Evolutionary conservation across 2,888 invertebrate species (phyloP).

Genomic region (Synergus laeviventris): DNA sequence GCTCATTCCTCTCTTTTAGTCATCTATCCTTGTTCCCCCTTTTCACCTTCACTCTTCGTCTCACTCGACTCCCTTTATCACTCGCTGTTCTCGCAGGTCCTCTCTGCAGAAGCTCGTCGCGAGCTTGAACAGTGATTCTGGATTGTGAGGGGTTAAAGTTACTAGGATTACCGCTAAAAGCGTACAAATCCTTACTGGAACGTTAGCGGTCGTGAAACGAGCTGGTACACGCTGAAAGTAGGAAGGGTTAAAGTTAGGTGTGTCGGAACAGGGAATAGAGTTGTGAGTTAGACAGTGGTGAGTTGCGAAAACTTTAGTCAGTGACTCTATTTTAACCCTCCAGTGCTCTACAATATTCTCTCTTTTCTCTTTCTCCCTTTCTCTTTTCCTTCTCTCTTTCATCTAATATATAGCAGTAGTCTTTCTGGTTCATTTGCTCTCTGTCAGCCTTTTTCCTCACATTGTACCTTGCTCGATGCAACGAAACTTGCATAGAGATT

Average conservation of each 20-base stretch:
- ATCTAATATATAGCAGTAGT: not conserved
- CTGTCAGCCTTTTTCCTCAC: not conserved
- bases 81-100: slow-evolving; percentile 26
- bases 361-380: not conserved
- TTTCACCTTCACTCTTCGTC: not conserved
- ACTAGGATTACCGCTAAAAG: slow-evolving; percentile 72
- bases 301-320: slow-evolving; percentile 56
- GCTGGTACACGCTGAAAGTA: slow-evolving; percentile 3
- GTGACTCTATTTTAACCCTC: not conserved
- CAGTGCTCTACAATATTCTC: not conserved
- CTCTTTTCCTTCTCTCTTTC: not conserved
- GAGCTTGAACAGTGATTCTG: slow-evolving; percentile 60
- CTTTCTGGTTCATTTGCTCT: not conserved
- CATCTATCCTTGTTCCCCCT: slow-evolving; percentile 32
- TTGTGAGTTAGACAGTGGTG: slow-evolving; percentile 56
- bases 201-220: slow-evolving; percentile 26
- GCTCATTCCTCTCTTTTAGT: not conserved
- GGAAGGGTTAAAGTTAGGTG: slow-evolving; percentile 17
- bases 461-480: not conserved
- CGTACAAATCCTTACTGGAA: slow-evolving; percentile 70
- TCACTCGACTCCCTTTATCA: slow-evolving; percentile 16
- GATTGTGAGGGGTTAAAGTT: slow-evolving; percentile 55
- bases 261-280: slow-evolving; percentile 46
- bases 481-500: not conserved
- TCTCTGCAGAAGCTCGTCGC: slow-evolving; percentile 40